These are phyloP conservation scores for Notarius lentiginosus DNA, from an alignment of 2,113 vertebrate genomes.

Conservation along the genomic window DNA sequence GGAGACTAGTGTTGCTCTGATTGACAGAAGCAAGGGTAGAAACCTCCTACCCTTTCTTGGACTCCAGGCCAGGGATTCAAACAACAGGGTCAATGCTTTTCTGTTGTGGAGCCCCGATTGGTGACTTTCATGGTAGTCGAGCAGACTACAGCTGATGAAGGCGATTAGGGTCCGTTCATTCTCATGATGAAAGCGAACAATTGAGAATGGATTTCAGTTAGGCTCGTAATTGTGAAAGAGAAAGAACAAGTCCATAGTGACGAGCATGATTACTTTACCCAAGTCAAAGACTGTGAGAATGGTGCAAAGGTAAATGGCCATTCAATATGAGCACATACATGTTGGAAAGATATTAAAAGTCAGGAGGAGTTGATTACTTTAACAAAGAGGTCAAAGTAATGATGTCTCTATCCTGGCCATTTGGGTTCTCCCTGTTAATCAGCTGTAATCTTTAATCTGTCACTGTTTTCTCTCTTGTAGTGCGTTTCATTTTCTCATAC, in stretches of 20 bases:
- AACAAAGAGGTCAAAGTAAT: neutral
- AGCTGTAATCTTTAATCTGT: constrained; percentile 47
- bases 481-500: neutral
- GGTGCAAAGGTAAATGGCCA: neutral
- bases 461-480: constrained; percentile 50
- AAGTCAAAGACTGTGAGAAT: neutral
- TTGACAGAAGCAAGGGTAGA: neutral
- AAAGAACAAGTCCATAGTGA: neutral
- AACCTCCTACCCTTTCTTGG: neutral
- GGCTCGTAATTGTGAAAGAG: neutral
- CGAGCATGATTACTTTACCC: neutral
- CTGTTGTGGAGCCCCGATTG: neutral
- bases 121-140: neutral
- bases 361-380: neutral
- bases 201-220: neutral
- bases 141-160: neutral
- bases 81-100: neutral
- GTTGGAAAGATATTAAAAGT: neutral
- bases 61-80: neutral
- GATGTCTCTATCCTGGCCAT: neutral
- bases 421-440: constrained; percentile 49
- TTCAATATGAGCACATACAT: neutral
- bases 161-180: neutral
- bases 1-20: neutral
- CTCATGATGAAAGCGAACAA: neutral